phyloP scores from a whole-genome alignment of 2,797 vertebrate species.

The Knipowitschia caucasica region DNA sequence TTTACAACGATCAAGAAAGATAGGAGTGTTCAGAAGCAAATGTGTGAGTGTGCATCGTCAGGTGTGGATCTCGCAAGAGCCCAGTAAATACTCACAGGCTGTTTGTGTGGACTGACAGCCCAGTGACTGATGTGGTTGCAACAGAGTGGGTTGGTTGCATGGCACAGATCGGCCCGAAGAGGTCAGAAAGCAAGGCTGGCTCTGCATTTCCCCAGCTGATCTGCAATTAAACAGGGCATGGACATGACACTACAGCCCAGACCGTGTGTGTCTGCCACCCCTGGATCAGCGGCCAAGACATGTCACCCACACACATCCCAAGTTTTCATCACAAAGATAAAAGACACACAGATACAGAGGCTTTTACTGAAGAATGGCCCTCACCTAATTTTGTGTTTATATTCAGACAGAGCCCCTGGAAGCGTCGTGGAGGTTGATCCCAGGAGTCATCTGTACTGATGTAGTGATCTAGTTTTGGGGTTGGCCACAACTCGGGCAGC shows the following conservation, averaged over 20 bases:
- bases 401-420: conserved; percentile 54
- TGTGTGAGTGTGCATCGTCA: conserved; percentile 24
- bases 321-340: conserved; percentile 35
- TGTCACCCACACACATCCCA: conserved; percentile 55
- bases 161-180: conserved; percentile 55
- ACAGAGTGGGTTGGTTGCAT: conserved; percentile 57
- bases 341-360: conserved; percentile 7
- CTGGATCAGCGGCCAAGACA: conserved; percentile 54
- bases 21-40: not conserved
- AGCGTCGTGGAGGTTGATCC: conserved; percentile 44
- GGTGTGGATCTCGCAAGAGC: conserved; percentile 35
- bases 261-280: conserved; percentile 40
- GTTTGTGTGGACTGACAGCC: conserved; percentile 58
- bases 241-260: conserved; percentile 58
- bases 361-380: conserved; percentile 32
- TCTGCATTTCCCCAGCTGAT: conserved; percentile 61
- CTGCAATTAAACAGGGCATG: conserved; percentile 64
- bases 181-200: conserved; percentile 60
- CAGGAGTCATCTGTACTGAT: conserved; percentile 43
- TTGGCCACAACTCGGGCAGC: conserved; percentile 33
- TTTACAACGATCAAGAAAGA: no score
- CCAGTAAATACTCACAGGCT: conserved; percentile 52
- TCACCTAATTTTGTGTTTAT: conserved; percentile 58
- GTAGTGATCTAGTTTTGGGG: conserved; percentile 57
- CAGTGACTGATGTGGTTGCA: conserved; percentile 62